These are phyloP conservation scores for Stenurella melanura DNA, from an alignment of 2,888 invertebrate species.

Conservation along the genomic window DNA sequence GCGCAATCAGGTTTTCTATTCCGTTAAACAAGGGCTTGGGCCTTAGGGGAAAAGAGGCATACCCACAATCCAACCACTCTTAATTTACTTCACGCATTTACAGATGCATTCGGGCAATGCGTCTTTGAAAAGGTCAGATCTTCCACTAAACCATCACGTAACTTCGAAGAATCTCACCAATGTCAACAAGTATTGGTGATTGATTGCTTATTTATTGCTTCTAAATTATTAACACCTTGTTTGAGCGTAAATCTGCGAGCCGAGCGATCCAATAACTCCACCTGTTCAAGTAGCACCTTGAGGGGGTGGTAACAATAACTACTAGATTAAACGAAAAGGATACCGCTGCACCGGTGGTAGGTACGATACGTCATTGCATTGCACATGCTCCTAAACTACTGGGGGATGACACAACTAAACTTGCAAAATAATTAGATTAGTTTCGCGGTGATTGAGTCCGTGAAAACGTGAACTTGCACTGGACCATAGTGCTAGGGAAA, in stretches of 20 bases:
- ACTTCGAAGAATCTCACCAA: background rate
- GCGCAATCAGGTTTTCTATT: background rate
- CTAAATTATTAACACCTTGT: background rate
- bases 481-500: background rate
- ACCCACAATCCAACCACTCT: slow-evolving; percentile 16
- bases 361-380: slow-evolving; percentile 69
- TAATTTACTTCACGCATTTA: slow-evolving; percentile 29
- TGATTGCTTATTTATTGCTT: background rate
- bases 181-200: background rate
- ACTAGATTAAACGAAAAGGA: slow-evolving; percentile 64
- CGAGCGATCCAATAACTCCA: slow-evolving; percentile 7
- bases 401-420: slow-evolving; percentile 66
- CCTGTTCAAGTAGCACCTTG: slow-evolving; percentile 28
- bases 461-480: slow-evolving; percentile 39
- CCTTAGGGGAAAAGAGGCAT: background rate
- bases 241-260: background rate
- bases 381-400: slow-evolving; percentile 70
- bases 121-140: slow-evolving; percentile 7
- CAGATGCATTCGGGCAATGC: slow-evolving; percentile 18
- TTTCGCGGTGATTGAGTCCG: slow-evolving; percentile 63
- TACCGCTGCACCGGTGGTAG: slow-evolving; percentile 57
- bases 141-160: background rate
- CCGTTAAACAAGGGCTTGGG: background rate
- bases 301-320: slow-evolving; percentile 55
- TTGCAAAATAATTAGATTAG: slow-evolving; percentile 71